phyloP scores from a whole-genome alignment of 2,888 invertebrate genomes.

The Azorinus chamasolen region DNA sequence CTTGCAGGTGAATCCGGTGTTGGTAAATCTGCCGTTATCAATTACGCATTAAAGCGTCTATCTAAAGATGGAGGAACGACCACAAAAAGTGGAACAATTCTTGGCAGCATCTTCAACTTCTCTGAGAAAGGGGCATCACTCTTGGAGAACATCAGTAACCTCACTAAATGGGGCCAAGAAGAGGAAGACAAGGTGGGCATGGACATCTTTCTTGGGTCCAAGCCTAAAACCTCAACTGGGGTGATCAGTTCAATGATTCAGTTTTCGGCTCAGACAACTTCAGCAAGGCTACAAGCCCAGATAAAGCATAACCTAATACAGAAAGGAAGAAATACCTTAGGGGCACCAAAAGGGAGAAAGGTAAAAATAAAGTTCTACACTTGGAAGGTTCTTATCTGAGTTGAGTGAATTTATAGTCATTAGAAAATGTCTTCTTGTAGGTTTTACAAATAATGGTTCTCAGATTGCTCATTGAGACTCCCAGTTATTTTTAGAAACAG shows the following conservation, averaged over 20 bases:
- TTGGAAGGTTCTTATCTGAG: no score
- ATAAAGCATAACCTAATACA: constrained; percentile 85
- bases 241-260: constrained; percentile 83
- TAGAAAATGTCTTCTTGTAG: no score
- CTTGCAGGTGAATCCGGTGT: constrained; percentile 85
- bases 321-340: constrained; percentile 84
- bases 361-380: no score
- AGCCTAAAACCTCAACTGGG: constrained; percentile 67
- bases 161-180: constrained; percentile 81
- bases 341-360: constrained; percentile 85
- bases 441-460: no score
- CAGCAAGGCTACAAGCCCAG: constrained; percentile 82
- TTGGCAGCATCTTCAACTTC: constrained; percentile 84
- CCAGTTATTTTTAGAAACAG: no score
- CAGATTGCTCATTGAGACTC: no score
- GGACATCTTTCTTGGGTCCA: constrained; percentile 76
- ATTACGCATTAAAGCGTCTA: constrained; percentile 81
- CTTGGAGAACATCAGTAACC: constrained; percentile 82
- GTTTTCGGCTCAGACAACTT: constrained; percentile 86
- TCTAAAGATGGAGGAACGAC: constrained; percentile 82
- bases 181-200: constrained; percentile 69
- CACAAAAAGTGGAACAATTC: constrained; percentile 80
- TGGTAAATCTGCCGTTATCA: constrained; percentile 85
- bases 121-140: constrained; percentile 83
- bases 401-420: no score